phyloP scores from a whole-genome alignment of 1,140 invertebrate species.

The Drosophila malerkotliana region DNA sequence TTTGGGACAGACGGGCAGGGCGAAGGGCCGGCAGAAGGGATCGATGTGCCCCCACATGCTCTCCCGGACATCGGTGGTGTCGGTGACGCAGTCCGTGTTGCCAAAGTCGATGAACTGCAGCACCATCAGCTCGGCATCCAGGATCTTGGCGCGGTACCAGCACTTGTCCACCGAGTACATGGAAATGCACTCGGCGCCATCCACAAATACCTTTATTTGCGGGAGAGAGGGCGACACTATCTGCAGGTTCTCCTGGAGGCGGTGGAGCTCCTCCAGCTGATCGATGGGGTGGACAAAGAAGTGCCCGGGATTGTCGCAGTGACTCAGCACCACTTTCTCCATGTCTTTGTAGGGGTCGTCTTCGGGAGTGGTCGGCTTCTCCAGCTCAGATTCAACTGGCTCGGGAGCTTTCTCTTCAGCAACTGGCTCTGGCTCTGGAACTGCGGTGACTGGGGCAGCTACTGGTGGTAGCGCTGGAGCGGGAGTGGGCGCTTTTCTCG shows the following conservation, averaged over 20 bases:
- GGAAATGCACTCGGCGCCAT: conserved; percentile 89
- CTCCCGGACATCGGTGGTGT: conserved; percentile 86
- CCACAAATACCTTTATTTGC: conserved; percentile 85
- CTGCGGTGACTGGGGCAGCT: conserved; percentile 11
- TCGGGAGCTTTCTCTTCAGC: not conserved
- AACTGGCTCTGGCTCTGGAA: not conserved
- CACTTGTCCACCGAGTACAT: conserved; percentile 89
- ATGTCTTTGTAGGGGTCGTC: conserved; percentile 75
- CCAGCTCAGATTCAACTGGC: not conserved
- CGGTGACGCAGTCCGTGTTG: conserved; percentile 89
- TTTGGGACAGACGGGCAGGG: conserved; percentile 87
- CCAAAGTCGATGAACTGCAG: conserved; percentile 94
- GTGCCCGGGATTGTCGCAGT: conserved; percentile 87
- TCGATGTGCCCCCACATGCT: conserved; percentile 85
- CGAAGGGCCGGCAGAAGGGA: conserved; percentile 87
- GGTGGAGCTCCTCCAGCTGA: conserved; percentile 84
- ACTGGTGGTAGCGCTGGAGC: conserved; percentile 17
- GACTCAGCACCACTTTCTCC: conserved; percentile 86
- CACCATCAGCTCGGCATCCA: conserved; percentile 89
- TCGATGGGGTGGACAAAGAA: conserved; percentile 88
- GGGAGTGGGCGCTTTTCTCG: conserved; percentile 9
- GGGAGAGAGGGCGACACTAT: conserved; percentile 84
- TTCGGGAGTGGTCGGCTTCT: conserved; percentile 12
- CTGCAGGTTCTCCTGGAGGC: conserved; percentile 87
- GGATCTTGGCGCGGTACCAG: conserved; percentile 93